phyloP scores from a whole-genome alignment of 2,888 invertebrate genomes.

The Hypolimnas misippus region DNA sequence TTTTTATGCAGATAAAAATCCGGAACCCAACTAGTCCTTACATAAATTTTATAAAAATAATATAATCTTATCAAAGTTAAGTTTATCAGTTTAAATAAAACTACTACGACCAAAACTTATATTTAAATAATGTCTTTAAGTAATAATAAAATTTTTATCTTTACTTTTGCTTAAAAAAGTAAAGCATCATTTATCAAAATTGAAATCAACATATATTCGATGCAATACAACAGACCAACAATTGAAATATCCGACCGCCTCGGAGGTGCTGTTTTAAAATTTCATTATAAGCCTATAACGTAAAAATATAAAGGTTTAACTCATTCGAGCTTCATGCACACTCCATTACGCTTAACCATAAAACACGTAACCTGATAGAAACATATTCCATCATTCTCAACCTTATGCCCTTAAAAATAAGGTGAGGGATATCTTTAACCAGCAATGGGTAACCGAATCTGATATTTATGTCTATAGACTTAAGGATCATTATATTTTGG shows the following conservation, averaged over 20 bases:
- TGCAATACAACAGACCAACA: neutral
- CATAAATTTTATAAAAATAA: too few species aligned
- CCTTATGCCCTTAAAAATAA: constrained; percentile 20
- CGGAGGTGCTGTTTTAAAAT: constrained; percentile 8
- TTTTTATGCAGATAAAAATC: too few species aligned
- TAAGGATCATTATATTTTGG: constrained; percentile 12
- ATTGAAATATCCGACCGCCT: constrained; percentile 4
- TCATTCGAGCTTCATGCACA: constrained; percentile 25
- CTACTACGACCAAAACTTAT: too few species aligned
- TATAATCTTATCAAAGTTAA: too few species aligned
- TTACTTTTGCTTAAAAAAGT: too few species aligned
- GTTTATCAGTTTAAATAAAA: too few species aligned
- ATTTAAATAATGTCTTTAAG: too few species aligned
- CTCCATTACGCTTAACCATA: constrained; percentile 22
- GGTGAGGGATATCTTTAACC: neutral
- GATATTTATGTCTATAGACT: neutral
- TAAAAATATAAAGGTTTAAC: constrained; percentile 15
- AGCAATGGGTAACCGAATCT: too few species aligned
- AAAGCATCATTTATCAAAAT: too few species aligned
- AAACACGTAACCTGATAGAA: constrained; percentile 12
- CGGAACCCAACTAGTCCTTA: too few species aligned
- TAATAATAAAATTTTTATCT: too few species aligned
- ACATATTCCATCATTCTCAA: constrained; percentile 8
- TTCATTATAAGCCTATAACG: constrained; percentile 17
- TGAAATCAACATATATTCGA: too few species aligned